Evolutionary conservation across 2,113 vertebrate genomes (phyloP).

Genomic region (Grammomys surdaster): DNA sequence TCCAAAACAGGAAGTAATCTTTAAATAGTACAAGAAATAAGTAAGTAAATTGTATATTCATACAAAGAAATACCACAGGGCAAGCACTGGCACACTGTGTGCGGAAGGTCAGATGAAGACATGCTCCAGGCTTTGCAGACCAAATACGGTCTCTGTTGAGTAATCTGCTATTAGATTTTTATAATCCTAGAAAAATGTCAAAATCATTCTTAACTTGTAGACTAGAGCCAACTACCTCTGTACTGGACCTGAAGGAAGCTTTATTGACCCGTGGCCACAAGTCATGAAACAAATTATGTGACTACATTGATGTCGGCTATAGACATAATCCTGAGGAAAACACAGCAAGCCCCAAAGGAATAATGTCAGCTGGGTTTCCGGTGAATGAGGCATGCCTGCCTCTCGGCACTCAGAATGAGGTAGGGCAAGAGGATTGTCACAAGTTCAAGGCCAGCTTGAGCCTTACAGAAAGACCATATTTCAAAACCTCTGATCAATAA

Average conservation of each 20-base stretch:
- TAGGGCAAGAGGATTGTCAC: no score
- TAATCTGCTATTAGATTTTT: background rate
- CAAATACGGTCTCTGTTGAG: background rate
- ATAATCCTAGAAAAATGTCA: background rate
- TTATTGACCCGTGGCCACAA: background rate
- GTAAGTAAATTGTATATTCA: constrained; percentile 7
- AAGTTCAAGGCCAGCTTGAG: background rate
- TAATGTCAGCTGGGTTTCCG: background rate
- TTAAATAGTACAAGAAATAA: constrained; percentile 4
- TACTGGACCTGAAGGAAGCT: background rate
- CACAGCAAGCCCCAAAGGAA: background rate
- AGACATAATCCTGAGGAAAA: background rate
- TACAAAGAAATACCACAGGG: background rate
- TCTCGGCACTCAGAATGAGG: background rate
- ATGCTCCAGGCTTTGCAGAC: background rate
- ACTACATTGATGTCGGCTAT: background rate
- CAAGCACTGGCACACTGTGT: background rate
- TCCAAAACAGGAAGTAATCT: constrained; percentile 21
- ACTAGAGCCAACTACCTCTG: background rate
- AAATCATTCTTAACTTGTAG: background rate
- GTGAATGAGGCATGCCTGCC: no score
- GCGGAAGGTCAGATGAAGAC: background rate
- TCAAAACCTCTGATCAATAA: background rate
- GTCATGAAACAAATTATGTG: background rate
- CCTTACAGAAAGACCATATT: background rate